Conservation (phyloP, 2,113 vertebrate species). For the Pseudopipra pipra region DNA sequence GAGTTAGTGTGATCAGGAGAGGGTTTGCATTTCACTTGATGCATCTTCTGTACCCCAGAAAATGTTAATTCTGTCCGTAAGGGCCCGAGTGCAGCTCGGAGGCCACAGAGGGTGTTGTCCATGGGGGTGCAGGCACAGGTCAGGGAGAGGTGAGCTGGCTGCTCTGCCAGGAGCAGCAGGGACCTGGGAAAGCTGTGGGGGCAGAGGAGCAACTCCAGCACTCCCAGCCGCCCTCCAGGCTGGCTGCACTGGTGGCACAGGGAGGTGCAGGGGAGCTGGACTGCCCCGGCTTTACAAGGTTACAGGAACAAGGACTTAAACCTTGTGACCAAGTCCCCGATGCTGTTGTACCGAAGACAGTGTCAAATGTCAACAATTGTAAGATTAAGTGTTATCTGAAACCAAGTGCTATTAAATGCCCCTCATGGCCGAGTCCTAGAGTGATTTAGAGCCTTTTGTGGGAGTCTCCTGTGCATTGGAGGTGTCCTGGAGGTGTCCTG, state of each 20-base stretch:
- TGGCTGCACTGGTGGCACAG: not conserved
- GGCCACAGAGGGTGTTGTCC: not conserved
- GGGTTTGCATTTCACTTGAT: not conserved
- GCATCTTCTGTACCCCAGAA: not conserved
- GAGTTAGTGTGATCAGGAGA: not conserved
- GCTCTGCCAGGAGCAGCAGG: not conserved
- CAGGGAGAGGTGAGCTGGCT: not conserved
- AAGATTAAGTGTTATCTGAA: not conserved
- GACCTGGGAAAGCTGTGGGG: not conserved
- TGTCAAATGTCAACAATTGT: constrained; percentile 4
- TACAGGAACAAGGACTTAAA: not conserved
- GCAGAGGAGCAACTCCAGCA: not conserved
- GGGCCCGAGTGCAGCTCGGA: not conserved
- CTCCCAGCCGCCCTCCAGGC: not conserved
- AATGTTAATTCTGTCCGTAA: not conserved
- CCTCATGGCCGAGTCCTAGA: not conserved
- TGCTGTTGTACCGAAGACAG: not conserved
- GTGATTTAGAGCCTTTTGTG: not conserved
- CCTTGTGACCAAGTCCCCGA: not conserved
- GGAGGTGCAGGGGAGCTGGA: not conserved
- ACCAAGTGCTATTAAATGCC: not conserved
- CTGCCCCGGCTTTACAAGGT: not conserved
- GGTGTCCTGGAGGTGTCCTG: not conserved
- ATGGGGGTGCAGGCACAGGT: accelerated
- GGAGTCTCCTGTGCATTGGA: not conserved